These are phyloP conservation scores for Huso huso DNA, from an alignment of 2,797 vertebrate species.

Conservation along the genomic window DNA sequence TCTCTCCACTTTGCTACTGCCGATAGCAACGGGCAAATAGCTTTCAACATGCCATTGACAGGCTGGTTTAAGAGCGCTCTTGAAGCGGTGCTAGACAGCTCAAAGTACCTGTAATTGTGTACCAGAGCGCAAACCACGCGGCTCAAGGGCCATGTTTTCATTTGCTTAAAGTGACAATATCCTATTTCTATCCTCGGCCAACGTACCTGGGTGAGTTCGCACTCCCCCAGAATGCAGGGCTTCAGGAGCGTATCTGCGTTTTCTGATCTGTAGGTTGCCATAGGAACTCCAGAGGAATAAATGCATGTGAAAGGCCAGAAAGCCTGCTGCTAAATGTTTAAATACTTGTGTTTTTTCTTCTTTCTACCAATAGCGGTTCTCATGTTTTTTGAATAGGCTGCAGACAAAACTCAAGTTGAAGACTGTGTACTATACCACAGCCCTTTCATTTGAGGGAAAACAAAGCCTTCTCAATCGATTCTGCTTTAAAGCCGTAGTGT, in stretches of 20 bases:
- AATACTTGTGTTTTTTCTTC: too few species aligned
- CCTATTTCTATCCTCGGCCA: conserved; percentile 53
- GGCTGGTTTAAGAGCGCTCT: conserved; percentile 78
- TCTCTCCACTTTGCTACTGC: conserved; percentile 78
- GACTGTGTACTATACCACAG: too few species aligned
- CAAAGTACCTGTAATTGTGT: conserved; percentile 87
- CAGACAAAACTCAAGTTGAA: too few species aligned
- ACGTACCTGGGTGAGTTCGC: conserved; percentile 33
- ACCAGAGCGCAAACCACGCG: conserved; percentile 67
- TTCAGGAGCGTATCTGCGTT: conserved; percentile 24
- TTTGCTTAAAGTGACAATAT: conserved; percentile 77
- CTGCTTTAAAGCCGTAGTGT: too few species aligned
- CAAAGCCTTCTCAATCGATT: too few species aligned
- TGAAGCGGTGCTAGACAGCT: conserved; percentile 85
- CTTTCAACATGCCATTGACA: conserved; percentile 83
- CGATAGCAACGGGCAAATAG: conserved; percentile 84
- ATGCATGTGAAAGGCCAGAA: too few species aligned
- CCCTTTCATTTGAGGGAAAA: too few species aligned
- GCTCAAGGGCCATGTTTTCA: conserved; percentile 85
- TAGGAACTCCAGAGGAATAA: conserved; percentile 5
- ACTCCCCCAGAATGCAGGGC: conserved; percentile 32
- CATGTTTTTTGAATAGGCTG: too few species aligned
- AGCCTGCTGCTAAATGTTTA: too few species aligned
- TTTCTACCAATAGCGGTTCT: too few species aligned
- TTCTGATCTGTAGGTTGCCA: conserved; percentile 20